Percentiles rank a stretch among this genome's conserved stretches.
Conservation (phyloP, 2,797 vertebrate species). For the Premnoplex brunnescens region DNA sequence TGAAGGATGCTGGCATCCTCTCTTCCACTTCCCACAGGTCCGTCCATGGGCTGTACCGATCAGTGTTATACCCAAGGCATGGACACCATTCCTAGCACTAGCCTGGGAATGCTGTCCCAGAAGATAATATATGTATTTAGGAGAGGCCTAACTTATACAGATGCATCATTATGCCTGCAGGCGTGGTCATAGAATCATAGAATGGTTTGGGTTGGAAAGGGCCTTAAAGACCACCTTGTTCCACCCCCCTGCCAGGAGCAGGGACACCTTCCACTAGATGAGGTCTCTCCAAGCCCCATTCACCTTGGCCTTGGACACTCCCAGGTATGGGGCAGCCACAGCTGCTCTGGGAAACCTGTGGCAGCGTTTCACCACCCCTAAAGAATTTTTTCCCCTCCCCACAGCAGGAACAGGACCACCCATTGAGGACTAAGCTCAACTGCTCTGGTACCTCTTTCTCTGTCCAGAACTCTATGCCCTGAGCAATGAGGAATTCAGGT, state of each 20-base stretch:
- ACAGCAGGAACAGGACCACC: background rate
- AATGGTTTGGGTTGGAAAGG: background rate
- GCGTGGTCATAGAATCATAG: background rate
- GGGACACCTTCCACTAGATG: background rate
- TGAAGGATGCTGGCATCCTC: background rate
- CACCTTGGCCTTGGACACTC: background rate
- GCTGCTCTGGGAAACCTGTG: background rate
- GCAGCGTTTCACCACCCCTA: background rate
- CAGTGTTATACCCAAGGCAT: background rate
- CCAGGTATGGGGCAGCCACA: background rate
- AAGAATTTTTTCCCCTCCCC: background rate
- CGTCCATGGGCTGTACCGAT: background rate
- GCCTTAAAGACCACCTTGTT: background rate
- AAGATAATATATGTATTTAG: accelerated
- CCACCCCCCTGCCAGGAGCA: background rate
- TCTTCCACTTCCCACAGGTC: background rate
- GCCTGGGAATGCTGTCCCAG: background rate
- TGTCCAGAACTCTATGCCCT: conserved; percentile 81
- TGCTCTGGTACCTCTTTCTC: conserved; percentile 80
- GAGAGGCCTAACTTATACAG: background rate
- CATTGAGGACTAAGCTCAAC: background rate
- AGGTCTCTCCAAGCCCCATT: background rate
- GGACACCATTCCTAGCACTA: background rate
- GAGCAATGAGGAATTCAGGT: conserved; percentile 78
- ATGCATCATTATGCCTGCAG: accelerated